A percentile compares a stretch with the other conserved stretches of the same genome.
Evolutionary conservation across 2,888 invertebrate species (phyloP).

Genomic region (Acronicta psi): DNA sequence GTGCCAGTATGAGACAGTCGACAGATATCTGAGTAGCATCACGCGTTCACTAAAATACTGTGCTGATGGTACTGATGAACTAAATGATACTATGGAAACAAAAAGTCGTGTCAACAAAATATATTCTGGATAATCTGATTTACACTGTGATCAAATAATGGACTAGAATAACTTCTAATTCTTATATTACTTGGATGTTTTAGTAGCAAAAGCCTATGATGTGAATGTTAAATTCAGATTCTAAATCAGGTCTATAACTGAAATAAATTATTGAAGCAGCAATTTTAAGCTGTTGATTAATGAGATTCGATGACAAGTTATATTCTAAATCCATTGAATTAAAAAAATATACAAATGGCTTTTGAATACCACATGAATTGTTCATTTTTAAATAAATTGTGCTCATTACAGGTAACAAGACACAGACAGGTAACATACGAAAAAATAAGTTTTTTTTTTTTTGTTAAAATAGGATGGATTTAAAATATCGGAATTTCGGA

Average conservation of each 20-base stretch:
- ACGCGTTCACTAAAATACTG: slow-evolving; percentile 68
- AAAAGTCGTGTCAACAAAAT: slow-evolving; percentile 63
- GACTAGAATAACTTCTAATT: slow-evolving; percentile 52
- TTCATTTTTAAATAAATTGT: too few species aligned
- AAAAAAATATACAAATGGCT: background rate
- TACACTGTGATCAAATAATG: slow-evolving; percentile 51
- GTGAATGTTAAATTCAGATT: slow-evolving; percentile 19
- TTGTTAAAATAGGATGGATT: slow-evolving; percentile 47
- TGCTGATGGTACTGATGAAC: slow-evolving; percentile 75
- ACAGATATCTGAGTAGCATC: slow-evolving; percentile 72
- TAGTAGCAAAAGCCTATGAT: slow-evolving; percentile 58
- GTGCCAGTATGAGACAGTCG: slow-evolving; percentile 62
- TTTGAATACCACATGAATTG: background rate
- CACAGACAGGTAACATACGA: too few species aligned
- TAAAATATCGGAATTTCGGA: slow-evolving; percentile 41
- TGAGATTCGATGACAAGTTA: slow-evolving; percentile 30
- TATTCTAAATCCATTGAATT: slow-evolving; percentile 58
- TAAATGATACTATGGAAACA: slow-evolving; percentile 71
- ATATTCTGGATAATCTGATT: slow-evolving; percentile 68
- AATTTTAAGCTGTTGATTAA: slow-evolving; percentile 34
- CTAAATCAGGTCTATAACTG: slow-evolving; percentile 5
- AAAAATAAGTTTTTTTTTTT: background rate
- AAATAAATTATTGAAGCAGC: slow-evolving; percentile 29
- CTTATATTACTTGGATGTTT: slow-evolving; percentile 42
- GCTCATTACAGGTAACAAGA: too few species aligned